Evolutionary conservation across 2,888 invertebrate genomes (phyloP).

Genomic region (Caenorhabditis imperialis): DNA sequence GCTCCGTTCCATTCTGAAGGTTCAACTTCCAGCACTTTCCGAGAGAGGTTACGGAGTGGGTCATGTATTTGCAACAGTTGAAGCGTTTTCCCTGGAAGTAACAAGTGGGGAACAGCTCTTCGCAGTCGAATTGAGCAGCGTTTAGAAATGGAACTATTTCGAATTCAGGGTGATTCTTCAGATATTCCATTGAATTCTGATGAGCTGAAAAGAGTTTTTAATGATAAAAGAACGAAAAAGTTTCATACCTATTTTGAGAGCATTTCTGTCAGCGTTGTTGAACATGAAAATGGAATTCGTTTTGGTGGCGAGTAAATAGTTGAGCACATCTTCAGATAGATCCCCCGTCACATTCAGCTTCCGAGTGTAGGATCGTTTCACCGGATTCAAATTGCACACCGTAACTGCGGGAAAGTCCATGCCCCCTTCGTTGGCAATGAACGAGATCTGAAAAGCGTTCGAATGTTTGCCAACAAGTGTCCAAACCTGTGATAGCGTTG

Average conservation of each 20-base stretch:
- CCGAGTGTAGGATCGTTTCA: slow-evolving; percentile 60
- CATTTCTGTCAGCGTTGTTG: slow-evolving; percentile 25
- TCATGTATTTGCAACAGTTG: slow-evolving; percentile 68
- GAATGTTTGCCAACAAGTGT: slow-evolving; percentile 6
- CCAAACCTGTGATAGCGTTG: slow-evolving; percentile 45
- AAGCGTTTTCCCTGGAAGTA: slow-evolving; percentile 61
- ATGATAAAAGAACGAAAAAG: background rate
- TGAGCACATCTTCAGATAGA: slow-evolving; percentile 43
- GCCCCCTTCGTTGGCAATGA: slow-evolving; percentile 65
- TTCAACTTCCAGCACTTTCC: slow-evolving; percentile 69
- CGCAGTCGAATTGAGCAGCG: slow-evolving; percentile 63
- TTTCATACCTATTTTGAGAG: slow-evolving; percentile 6
- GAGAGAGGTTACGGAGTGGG: slow-evolving; percentile 67
- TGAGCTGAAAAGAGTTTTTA: slow-evolving; percentile 29
- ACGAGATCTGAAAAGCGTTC: slow-evolving; percentile 58
- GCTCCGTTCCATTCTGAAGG: slow-evolving; percentile 52
- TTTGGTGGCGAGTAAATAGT: slow-evolving; percentile 56
- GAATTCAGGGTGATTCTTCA: slow-evolving; percentile 47
- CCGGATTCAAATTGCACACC: slow-evolving; percentile 70
- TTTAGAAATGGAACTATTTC: slow-evolving; percentile 51
- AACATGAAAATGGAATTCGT: slow-evolving; percentile 47
- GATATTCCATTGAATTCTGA: slow-evolving; percentile 12
- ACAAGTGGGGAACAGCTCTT: slow-evolving; percentile 65
- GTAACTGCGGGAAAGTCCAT: slow-evolving; percentile 70
- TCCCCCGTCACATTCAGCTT: slow-evolving; percentile 56